Evolutionary conservation across 1,140 invertebrate genomes (phyloP).

Genomic region (Lerema accius): DNA sequence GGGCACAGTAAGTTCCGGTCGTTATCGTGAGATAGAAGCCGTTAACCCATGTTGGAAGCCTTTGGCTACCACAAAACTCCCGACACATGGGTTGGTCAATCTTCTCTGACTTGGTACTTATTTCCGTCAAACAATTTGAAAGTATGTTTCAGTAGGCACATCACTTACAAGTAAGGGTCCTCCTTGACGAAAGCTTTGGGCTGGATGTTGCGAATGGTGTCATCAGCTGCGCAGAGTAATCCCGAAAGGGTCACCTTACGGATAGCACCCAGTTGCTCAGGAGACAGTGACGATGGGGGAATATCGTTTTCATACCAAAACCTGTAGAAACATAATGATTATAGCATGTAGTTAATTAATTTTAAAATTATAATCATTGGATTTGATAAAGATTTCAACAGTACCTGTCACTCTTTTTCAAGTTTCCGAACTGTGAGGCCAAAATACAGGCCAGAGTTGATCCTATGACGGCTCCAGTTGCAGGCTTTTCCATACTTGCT

Average conservation of each 20-base stretch:
- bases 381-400: too few relatives aligned
- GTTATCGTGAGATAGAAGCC: too few relatives aligned
- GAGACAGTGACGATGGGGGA: slow-evolving; percentile 92
- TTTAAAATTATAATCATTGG: too few relatives aligned
- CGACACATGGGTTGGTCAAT: too few relatives aligned
- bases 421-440: slow-evolving; percentile 89
- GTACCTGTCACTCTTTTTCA: slow-evolving; percentile 89
- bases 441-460: slow-evolving; percentile 94
- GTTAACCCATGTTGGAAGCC: too few relatives aligned
- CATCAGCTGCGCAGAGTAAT: slow-evolving; percentile 92
- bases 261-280: slow-evolving; percentile 93
- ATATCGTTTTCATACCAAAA: slow-evolving; percentile 99
- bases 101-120: too few relatives aligned
- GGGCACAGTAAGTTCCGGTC: too few relatives aligned
- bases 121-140: too few relatives aligned
- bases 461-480: slow-evolving; percentile 91
- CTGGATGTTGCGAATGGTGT: slow-evolving; percentile 86
- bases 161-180: slow-evolving; percentile 91
- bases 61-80: too few relatives aligned
- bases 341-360: too few relatives aligned
- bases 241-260: slow-evolving; percentile 92
- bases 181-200: slow-evolving; percentile 94
- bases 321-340: slow-evolving; percentile 62
- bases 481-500: slow-evolving; percentile 91
- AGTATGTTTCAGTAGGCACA: neutral